Evolutionary conservation across 2,888 invertebrate species (phyloP).

Genomic region (Brachyptera risi): DNA sequence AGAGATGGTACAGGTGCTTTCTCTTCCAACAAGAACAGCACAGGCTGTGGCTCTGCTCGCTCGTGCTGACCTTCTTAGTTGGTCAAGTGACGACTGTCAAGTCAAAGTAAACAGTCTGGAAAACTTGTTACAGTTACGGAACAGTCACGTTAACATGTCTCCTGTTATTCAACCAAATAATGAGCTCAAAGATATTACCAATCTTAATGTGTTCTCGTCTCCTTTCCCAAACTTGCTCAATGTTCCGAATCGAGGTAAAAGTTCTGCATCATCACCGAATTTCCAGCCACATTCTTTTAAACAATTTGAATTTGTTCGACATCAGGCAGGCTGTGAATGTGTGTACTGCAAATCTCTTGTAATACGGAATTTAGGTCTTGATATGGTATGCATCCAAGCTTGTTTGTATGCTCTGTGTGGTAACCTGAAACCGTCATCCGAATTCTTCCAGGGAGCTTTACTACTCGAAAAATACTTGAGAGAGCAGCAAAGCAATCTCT

Average conservation of each 20-base stretch:
- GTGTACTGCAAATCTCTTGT: neutral
- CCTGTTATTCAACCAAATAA: neutral
- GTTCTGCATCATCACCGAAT: neutral
- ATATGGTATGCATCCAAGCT: neutral
- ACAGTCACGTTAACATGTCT: neutral
- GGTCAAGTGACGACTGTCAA: neutral
- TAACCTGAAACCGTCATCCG: neutral
- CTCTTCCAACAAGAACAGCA: neutral
- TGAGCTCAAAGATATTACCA: neutral
- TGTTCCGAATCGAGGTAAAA: too few species aligned
- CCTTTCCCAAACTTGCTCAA: neutral
- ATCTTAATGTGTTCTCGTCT: neutral
- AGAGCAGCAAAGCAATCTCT: neutral
- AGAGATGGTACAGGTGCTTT: neutral
- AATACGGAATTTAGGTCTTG: neutral
- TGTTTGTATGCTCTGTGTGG: neutral
- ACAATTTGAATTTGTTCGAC: neutral
- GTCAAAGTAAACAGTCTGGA: neutral
- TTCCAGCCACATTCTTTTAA: neutral
- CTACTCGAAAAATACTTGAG: neutral
- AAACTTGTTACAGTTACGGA: neutral
- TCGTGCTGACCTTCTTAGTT: neutral
- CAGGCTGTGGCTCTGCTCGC: neutral
- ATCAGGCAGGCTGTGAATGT: neutral
- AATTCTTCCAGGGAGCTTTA: neutral